Evolutionary conservation across 2,888 invertebrate genomes (phyloP).

Genomic region (Petrophora chlorosata): DNA sequence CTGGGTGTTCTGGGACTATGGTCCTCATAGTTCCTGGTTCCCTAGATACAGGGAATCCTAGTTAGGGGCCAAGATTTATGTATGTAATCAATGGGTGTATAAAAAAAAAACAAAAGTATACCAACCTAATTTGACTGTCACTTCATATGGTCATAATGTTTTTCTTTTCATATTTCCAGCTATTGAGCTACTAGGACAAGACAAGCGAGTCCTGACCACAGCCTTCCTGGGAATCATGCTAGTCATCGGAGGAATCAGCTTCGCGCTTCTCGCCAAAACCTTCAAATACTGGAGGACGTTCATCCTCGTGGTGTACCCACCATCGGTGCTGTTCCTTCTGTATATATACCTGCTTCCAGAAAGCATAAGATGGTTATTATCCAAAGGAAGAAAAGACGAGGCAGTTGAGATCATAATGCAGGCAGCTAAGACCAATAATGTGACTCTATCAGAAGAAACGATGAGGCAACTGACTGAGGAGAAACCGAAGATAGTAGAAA

Average conservation of each 20-base stretch:
- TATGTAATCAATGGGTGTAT: no score
- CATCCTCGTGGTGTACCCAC: slow-evolving; percentile 87
- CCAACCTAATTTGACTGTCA: no score
- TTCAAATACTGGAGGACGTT: slow-evolving; percentile 88
- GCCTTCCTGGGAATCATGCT: slow-evolving; percentile 76
- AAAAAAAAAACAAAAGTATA: no score
- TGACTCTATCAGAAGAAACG: slow-evolving; percentile 73
- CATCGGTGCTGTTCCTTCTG: slow-evolving; percentile 86
- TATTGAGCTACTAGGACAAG: slow-evolving; percentile 72
- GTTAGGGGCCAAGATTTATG: no score
- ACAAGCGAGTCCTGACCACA: slow-evolving; percentile 71
- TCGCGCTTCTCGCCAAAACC: slow-evolving; percentile 88
- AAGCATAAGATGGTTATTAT: slow-evolving; percentile 90
- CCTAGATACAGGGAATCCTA: no score
- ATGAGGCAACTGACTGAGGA: slow-evolving; percentile 72
- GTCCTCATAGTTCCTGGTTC: no score
- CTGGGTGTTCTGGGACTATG: no score
- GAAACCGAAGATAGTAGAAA: slow-evolving; percentile 50
- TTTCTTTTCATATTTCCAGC: slow-evolving; percentile 52
- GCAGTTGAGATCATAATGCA: slow-evolving; percentile 85
- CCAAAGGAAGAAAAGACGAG: slow-evolving; percentile 86
- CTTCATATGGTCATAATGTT: no score
- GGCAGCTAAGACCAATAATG: slow-evolving; percentile 86
- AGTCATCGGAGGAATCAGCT: slow-evolving; percentile 87
- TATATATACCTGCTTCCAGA: slow-evolving; percentile 90